Evolutionary conservation across 2,888 invertebrate species (phyloP), one percentile per base, ranked within the genome.

Genomic region (Nesidiocoris tenuis): DNA sequence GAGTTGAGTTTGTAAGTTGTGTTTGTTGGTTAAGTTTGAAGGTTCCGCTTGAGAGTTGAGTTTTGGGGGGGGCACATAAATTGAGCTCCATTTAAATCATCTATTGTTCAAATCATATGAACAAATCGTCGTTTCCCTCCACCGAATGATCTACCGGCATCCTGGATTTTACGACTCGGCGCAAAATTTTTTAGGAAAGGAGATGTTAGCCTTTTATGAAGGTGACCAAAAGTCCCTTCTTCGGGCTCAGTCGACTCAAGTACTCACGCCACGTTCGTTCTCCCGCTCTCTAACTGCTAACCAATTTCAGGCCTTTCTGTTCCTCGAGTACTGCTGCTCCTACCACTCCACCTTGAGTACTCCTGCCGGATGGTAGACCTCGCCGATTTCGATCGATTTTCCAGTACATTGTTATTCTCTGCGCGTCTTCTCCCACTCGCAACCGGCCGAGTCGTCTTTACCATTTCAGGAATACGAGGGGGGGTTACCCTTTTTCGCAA

Each of bases 341-440:
- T 39, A 16, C 39, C 55, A 18, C 21, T 12, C 39, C 39, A 39
- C 39, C 39, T 17, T 24, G 16, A 12, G 24, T 3, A 19, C 54
- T 54, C 16, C 1, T 24, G 9, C 1, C 2, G 57, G 59, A 57
- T 57, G 68, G 68, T 12, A 39, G 22, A 68, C 56, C 68, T 68
- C 68, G 23, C 68, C 68, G 57, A 68, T 68, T 67, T 68, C 68
- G 68, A 68, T 68, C 68, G 68, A n/a, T 56, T 39, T 39, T 68
- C 25, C 23, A 57, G 57, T 39, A 39, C 68, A 68, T 68, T 68
- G 68, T 68, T 68, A 68, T 68, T 68, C 68, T 7, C 17, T n/a
- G 59, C 23, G 24, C 66, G 21, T 55, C 54, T 54, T 55, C 54
- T 19, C 21, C 21, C 39, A 17, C 54, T 18, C 55, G 1, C 66